Evolutionary conservation across 2,797 vertebrate genomes (phyloP), one percentile per base, ranked within the genome.

Genomic region (Selene dorsalis): DNA sequence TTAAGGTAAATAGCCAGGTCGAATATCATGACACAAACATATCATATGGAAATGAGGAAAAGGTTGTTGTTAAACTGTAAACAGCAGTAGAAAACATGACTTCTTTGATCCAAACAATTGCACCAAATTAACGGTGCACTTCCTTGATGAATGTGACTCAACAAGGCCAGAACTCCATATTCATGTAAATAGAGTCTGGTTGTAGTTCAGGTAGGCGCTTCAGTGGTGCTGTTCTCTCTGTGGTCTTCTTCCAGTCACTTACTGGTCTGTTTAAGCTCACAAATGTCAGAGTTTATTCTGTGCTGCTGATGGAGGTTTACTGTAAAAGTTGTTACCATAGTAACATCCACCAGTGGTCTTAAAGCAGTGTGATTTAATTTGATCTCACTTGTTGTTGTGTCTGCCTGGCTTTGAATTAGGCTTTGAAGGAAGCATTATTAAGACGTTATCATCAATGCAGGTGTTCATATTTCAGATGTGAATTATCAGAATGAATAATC

Each of bases 321-420:
- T 52, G 16, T 52, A 14, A 24, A 30, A 32, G 4, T 30, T 1
- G 7, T 12, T 48, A 11, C 12, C 7, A 24, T 26, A 18, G 24
- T 43, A 41, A 17, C 59, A 45, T 38, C 22, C 18, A 32, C 17
- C 20, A 28, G 28, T 63, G 22, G 32, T 20, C 13, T 30, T 20
- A 1, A 43, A 35, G 22, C 22, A 5, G 32, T 38, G 14, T n/a
- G 52, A 30, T 26, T 47, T 50, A 5, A 12, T 20, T 38, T 41
- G 28, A 45, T n/a, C 47, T 50, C 20, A 43, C 6, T 41, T 39
- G 20, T 24, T 18, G 9, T 64, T 5, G 18, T 1, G 0, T 30
- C n/a, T 64, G 52, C 13, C 12, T n/a, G 18, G 35, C 41, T 79
- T 72, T 62, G 71, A 62, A 57, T 60, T 1, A n/a, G 22, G 11